A percentile compares a stretch with the other conserved stretches of the same genome.
These are phyloP conservation scores for Mesopsocus fuscifrons DNA, from an alignment of 2,888 invertebrate species.

Conservation along the genomic window DNA sequence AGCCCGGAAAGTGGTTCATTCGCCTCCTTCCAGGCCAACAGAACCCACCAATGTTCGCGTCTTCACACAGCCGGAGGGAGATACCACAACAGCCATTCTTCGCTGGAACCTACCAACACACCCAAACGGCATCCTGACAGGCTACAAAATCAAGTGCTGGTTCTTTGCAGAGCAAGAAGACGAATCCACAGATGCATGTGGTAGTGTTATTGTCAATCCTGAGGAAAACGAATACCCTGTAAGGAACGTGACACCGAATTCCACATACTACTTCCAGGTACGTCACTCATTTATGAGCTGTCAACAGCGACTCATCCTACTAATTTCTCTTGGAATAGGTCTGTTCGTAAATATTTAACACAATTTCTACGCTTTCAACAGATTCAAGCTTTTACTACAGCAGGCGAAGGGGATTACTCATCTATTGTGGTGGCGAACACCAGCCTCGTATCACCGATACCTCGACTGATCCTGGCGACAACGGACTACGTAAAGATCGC, in stretches of 20 bases:
- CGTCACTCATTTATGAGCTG: constrained; percentile 15
- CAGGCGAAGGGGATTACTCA: constrained; percentile 54
- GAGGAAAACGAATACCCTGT: constrained; percentile 36
- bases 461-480: constrained; percentile 54
- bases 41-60: constrained; percentile 52
- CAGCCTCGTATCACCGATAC: constrained; percentile 54
- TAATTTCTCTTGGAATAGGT: no score
- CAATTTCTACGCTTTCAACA: no score
- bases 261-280: constrained; percentile 49
- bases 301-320: no score
- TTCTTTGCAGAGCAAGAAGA: constrained; percentile 26
- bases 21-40: constrained; percentile 65
- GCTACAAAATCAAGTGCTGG: constrained; percentile 58
- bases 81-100: constrained; percentile 31
- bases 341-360: no score
- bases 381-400: constrained; percentile 64
- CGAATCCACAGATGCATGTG: constrained; percentile 26
- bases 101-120: constrained; percentile 63
- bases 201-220: constrained; percentile 26
- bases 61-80: constrained; percentile 31
- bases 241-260: constrained; percentile 34
- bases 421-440: constrained; percentile 44
- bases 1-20: constrained; percentile 39
- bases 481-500: constrained; percentile 50
- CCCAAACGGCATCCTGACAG: constrained; percentile 52